Evolutionary conservation across 2,797 vertebrate species (phyloP).

Genomic region (Simalia tracyae): DNA sequence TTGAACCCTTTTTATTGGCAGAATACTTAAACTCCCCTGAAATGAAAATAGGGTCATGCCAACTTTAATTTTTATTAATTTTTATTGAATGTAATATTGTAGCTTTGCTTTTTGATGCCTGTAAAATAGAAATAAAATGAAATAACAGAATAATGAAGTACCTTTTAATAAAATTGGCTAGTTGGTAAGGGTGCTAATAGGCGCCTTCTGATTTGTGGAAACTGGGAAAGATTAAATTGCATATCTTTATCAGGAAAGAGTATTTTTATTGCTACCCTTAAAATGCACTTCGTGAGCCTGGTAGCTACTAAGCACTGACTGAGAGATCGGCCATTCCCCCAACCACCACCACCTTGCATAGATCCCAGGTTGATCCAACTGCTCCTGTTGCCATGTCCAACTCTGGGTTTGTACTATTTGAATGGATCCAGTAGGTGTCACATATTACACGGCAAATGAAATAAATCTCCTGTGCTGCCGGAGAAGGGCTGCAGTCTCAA

Average conservation of each 20-base stretch:
- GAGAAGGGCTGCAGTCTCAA: conserved; percentile 1
- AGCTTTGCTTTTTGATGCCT: neutral
- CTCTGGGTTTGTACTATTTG: neutral
- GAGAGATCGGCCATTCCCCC: neutral
- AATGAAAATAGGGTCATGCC: neutral
- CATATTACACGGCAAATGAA: conserved; percentile 58
- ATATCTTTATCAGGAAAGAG: fast-evolving
- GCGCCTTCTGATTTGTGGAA: neutral
- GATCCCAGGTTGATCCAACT: neutral
- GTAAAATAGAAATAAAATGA: neutral
- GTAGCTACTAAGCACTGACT: neutral
- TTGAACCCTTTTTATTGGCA: neutral
- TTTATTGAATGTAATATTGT: neutral
- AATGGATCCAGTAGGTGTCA: conserved; percentile 63
- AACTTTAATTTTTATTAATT: conserved; percentile 12
- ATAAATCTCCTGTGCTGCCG: neutral
- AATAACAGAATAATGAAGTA: neutral
- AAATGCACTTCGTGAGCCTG: neutral
- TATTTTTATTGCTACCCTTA: fast-evolving
- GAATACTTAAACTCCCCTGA: neutral
- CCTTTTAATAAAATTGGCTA: neutral
- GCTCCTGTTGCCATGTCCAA: neutral
- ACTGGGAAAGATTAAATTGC: neutral
- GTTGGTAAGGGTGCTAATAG: neutral
- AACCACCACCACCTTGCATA: neutral